phyloP scores from a whole-genome alignment of 2,113 vertebrate genomes.

The Labeo catla region DNA sequence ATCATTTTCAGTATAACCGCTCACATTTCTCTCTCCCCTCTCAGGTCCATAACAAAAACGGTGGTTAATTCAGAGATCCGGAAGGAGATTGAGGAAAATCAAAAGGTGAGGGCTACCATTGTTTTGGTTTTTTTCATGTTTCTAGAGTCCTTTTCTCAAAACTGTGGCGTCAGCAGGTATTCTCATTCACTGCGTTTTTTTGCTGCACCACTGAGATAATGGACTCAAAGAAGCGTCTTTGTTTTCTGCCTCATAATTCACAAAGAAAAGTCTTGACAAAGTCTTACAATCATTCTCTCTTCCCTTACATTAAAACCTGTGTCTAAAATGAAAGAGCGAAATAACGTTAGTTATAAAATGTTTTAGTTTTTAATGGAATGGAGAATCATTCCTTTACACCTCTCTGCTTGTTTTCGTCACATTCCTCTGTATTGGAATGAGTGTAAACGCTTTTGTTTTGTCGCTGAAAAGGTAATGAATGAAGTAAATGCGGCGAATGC shows the following conservation, averaged over 20 bases:
- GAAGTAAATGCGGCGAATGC: conserved; percentile 68
- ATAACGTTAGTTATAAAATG: conserved; percentile 53
- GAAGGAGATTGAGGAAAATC: conserved; percentile 92
- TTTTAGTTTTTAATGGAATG: conserved; percentile 61
- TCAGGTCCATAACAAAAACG: conserved; percentile 93
- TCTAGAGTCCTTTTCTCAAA: background rate
- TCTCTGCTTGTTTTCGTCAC: conserved; percentile 37
- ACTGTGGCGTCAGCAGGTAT: background rate
- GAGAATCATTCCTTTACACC: conserved; percentile 59
- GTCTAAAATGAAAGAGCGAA: conserved; percentile 58
- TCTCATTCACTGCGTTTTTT: background rate
- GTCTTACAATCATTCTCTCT: conserved; percentile 35
- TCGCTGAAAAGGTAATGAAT: conserved; percentile 52
- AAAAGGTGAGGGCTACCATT: conserved; percentile 84
- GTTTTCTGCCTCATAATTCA: conserved; percentile 30
- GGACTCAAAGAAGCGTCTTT: conserved; percentile 3
- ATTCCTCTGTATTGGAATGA: conserved; percentile 50
- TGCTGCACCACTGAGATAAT: background rate
- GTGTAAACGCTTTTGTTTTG: conserved; percentile 54
- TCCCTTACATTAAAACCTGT: conserved; percentile 48
- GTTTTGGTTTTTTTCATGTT: background rate
- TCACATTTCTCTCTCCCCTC: conserved; percentile 51
- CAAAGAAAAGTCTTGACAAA: background rate
- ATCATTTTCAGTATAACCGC: background rate
- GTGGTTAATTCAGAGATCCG: conserved; percentile 87